Percentiles rank a stretch among this genome's conserved stretches.
Conservation (phyloP, 2,888 invertebrate genomes). For the Cephus pulcher region DNA sequence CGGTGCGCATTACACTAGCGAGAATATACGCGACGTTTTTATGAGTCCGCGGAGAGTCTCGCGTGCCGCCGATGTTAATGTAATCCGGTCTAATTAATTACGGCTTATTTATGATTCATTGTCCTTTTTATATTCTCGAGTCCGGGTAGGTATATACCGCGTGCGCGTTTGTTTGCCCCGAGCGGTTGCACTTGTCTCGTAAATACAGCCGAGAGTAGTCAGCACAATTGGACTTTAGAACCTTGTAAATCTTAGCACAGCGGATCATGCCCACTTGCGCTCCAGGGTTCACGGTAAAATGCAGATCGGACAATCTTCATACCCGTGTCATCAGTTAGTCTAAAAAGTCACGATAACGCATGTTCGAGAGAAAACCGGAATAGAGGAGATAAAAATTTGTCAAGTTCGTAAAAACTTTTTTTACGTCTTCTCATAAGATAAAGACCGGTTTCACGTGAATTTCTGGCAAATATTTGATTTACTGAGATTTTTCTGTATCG, state of each 20-base stretch:
- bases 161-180: background rate
- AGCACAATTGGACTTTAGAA: constrained; percentile 44
- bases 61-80: constrained; percentile 54
- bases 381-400: background rate
- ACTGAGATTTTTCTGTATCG: background rate
- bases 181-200: constrained; percentile 30
- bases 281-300: background rate
- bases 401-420: background rate
- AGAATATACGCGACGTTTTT: constrained; percentile 57
- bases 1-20: constrained; percentile 37
- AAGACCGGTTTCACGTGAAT: background rate
- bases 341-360: background rate
- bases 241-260: constrained; percentile 36
- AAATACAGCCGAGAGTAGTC: constrained; percentile 32
- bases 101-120: constrained; percentile 57
- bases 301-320: background rate
- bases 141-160: constrained; percentile 14
- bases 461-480: background rate
- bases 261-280: background rate
- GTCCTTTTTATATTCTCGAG: constrained; percentile 16
- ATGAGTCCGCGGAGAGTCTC: constrained; percentile 55
- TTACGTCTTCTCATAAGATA: background rate
- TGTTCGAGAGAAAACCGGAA: background rate
- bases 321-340: background rate
- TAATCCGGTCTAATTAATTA: constrained; percentile 58